Evolutionary conservation across 2,113 vertebrate genomes (phyloP).

Genomic region (Pelvicachromis taeniatus): DNA sequence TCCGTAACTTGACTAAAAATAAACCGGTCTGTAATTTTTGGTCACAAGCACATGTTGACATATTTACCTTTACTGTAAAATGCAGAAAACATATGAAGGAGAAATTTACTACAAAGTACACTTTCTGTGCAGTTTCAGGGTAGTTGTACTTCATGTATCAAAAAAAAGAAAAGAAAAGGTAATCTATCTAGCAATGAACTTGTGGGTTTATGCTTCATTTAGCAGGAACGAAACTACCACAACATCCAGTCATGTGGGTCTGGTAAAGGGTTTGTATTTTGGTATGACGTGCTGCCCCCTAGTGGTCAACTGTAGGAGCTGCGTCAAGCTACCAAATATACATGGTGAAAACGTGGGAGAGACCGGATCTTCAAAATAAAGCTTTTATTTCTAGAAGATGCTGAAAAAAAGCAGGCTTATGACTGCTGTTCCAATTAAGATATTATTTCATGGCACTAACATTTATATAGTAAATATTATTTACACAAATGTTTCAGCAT

Average conservation of each 20-base stretch:
- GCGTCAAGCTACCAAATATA: background rate
- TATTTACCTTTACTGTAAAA: background rate
- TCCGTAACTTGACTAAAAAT: background rate
- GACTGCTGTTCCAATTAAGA: background rate
- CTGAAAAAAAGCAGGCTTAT: background rate
- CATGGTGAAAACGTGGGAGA: background rate
- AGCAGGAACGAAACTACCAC: background rate
- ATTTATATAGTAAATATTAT: background rate
- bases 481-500: background rate
- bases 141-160: background rate
- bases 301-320: background rate
- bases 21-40: background rate
- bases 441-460: fast-evolving
- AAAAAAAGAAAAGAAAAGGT: background rate
- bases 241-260: background rate
- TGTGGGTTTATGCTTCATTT: background rate
- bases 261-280: background rate
- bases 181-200: background rate
- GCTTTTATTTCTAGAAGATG: background rate
- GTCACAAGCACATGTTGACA: background rate
- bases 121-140: background rate
- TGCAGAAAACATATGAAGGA: background rate
- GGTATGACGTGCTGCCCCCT: background rate
- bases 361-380: constrained; percentile 12
- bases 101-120: background rate